Percentiles rank a stretch among this genome's conserved stretches.
Conservation (phyloP, 2,888 invertebrate genomes). For the Napeogenes inachia region DNA sequence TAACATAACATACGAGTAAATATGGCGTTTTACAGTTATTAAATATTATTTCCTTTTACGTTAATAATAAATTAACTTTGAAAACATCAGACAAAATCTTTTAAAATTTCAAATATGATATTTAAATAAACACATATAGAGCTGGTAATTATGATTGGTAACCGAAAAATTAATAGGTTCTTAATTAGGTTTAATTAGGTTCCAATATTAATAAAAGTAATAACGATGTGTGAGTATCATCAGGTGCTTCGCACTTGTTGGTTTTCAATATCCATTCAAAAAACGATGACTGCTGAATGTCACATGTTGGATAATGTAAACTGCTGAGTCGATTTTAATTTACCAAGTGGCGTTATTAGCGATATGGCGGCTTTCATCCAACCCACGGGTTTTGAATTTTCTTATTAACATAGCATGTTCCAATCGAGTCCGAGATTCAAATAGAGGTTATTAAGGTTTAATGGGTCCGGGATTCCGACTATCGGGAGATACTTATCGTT, state of each 20-base stretch:
- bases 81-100: too few species aligned
- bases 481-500: constrained; percentile 43
- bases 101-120: too few species aligned
- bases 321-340: constrained; percentile 49
- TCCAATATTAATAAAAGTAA: too few species aligned
- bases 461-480: constrained; percentile 44
- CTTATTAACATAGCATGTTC: constrained; percentile 51
- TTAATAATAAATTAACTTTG: too few species aligned
- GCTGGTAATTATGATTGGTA: too few species aligned
- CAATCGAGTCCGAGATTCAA: constrained; percentile 29
- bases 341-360: constrained; percentile 58
- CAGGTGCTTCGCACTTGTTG: background rate
- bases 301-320: background rate
- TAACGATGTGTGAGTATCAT: background rate
- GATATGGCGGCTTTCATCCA: constrained; percentile 46
- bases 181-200: too few species aligned
- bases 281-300: constrained; percentile 4
- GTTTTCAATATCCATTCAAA: background rate
- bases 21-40: too few species aligned
- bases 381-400: constrained; percentile 54
- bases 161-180: too few species aligned
- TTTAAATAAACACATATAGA: too few species aligned
- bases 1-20: too few species aligned
- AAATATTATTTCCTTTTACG: too few species aligned
- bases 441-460: constrained; percentile 44